Conservation (phyloP, 2,797 vertebrate species). For the Pseudopleuronectes americanus region DNA sequence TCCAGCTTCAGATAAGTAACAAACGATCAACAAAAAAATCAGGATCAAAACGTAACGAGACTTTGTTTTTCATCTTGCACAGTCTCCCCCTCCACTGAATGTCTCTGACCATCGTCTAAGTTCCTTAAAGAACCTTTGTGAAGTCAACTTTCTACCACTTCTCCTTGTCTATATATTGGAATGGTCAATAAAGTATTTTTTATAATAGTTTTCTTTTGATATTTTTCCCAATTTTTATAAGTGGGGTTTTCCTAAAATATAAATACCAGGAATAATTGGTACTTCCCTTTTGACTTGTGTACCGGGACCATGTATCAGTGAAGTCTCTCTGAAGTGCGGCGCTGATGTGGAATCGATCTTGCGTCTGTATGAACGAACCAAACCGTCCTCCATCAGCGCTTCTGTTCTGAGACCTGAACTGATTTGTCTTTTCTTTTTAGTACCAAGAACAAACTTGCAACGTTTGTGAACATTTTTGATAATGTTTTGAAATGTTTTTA, state of each 20-base stretch:
- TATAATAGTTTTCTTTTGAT: conserved; percentile 85
- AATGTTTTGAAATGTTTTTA: conserved; percentile 71
- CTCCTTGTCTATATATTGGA: conserved; percentile 67
- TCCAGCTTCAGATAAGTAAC: conserved; percentile 34
- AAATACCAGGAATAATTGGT: conserved; percentile 72
- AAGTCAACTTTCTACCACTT: conserved; percentile 67
- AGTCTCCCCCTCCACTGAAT: conserved; percentile 67
- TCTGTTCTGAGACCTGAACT: conserved; percentile 49
- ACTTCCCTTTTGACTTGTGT: conserved; percentile 70
- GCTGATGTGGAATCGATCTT: conserved; percentile 7
- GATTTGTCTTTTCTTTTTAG: conserved; percentile 68
- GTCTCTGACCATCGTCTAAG: conserved; percentile 57
- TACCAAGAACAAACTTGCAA: conserved; percentile 80
- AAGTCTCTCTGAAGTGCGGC: conserved; percentile 40
- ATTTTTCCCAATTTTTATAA: conserved; percentile 85
- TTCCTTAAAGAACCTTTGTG: conserved; percentile 49
- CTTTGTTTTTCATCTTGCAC: conserved; percentile 52
- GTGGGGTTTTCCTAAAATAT: conserved; percentile 76
- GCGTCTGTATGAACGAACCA: neutral
- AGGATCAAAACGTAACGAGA: conserved; percentile 52
- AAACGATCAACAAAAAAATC: conserved; percentile 39
- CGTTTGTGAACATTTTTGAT: conserved; percentile 77
- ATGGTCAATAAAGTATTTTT: conserved; percentile 84
- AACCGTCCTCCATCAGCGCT: conserved; percentile 27
- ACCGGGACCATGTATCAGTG: conserved; percentile 63